Evolutionary conservation across 2,113 vertebrate species (phyloP).

Genomic region (Anser cygnoides): DNA sequence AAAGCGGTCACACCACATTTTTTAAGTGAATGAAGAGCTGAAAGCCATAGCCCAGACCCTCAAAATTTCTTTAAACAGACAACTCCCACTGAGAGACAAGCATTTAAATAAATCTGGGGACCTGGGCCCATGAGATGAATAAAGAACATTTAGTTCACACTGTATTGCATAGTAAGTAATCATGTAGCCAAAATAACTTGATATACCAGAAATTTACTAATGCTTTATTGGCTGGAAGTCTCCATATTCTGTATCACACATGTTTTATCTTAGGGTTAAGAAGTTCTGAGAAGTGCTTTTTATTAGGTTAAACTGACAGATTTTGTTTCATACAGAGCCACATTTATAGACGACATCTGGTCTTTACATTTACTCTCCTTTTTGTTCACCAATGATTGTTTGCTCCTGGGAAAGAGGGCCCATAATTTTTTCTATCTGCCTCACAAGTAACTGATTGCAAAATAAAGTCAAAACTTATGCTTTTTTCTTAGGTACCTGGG

Average conservation of each 20-base stretch:
- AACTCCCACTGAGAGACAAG: constrained; percentile 50
- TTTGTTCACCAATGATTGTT: not conserved
- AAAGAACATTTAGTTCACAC: constrained; percentile 15
- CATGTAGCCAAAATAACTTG: constrained; percentile 23
- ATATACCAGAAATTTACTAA: not conserved
- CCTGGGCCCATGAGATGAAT: constrained; percentile 3
- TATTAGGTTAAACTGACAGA: constrained; percentile 33
- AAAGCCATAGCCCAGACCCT: constrained; percentile 1
- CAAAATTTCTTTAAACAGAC: constrained; percentile 42
- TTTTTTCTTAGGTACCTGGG: not conserved
- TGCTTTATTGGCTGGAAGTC: constrained; percentile 11
- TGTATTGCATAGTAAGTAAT: not conserved
- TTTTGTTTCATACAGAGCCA: constrained; percentile 41
- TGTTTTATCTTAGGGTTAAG: constrained; percentile 52
- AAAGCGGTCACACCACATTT: constrained; percentile 52
- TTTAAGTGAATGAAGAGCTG: constrained; percentile 52
- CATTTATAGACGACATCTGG: constrained; percentile 50
- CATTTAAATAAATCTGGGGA: constrained; percentile 2
- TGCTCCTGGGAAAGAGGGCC: not conserved
- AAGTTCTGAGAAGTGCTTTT: constrained; percentile 55
- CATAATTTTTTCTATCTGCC: not conserved
- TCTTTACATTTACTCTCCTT: constrained; percentile 9
- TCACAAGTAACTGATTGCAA: not conserved
- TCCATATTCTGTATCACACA: constrained; percentile 13
- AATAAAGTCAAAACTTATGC: not conserved